phyloP scores from a whole-genome alignment of 2,797 vertebrate species.

The Carcharodon carcharias region DNA sequence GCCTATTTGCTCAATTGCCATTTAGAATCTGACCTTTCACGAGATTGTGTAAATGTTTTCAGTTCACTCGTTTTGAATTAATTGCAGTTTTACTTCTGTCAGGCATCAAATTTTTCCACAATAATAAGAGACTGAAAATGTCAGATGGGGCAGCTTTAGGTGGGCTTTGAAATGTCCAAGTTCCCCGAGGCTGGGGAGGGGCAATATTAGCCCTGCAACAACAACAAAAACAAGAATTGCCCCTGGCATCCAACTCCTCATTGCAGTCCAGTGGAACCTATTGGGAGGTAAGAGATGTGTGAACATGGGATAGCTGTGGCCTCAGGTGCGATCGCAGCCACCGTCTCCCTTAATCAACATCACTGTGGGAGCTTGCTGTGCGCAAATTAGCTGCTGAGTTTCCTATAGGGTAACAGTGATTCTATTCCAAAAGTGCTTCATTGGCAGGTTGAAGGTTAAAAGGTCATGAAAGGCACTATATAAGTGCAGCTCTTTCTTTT shows the following conservation, averaged over 20 bases:
- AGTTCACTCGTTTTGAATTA: neutral
- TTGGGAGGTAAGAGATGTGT: neutral
- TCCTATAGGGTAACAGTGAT: neutral
- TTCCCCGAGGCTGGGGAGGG: neutral
- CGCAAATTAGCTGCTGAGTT: neutral
- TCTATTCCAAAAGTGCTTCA: too few species aligned
- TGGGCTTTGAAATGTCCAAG: neutral
- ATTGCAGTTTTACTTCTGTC: neutral
- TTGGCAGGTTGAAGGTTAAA: neutral
- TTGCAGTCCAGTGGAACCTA: neutral
- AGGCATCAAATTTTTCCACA: neutral
- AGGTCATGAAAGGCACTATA: neutral
- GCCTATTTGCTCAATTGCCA: neutral
- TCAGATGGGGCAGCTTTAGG: neutral
- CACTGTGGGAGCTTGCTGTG: neutral
- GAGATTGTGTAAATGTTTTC: slow-evolving; percentile 14
- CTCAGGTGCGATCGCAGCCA: neutral
- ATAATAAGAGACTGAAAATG: neutral
- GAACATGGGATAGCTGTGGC: neutral
- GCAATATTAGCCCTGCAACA: neutral
- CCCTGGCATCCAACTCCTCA: neutral
- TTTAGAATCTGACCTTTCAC: slow-evolving; percentile 4
- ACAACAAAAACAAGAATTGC: too few species aligned
- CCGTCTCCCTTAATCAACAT: neutral
- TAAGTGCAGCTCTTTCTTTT: neutral